phyloP scores from a whole-genome alignment of 2,113 vertebrate genomes.

The Arizona elegans region DNA sequence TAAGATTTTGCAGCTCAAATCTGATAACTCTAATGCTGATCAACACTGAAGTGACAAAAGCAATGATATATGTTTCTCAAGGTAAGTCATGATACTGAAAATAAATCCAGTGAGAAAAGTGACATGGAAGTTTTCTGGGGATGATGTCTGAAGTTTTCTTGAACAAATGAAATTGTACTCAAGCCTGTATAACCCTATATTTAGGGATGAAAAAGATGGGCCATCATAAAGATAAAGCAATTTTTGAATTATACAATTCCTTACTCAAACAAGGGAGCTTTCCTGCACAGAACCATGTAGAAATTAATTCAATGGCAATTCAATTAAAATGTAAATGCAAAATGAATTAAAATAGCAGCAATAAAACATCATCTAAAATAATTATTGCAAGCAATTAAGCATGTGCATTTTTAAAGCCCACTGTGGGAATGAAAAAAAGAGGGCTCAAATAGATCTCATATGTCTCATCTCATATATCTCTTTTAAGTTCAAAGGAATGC shows the following conservation, averaged over 20 bases:
- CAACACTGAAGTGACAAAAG: background rate
- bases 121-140: background rate
- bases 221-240: background rate
- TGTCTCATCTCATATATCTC: background rate
- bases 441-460: background rate
- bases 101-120: background rate
- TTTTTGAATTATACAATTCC: background rate
- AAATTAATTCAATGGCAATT: background rate
- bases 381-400: background rate
- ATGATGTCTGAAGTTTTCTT: background rate
- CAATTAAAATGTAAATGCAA: background rate
- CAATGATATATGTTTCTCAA: background rate
- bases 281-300: background rate
- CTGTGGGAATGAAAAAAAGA: background rate
- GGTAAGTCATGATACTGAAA: background rate
- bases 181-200: background rate
- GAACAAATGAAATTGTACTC: background rate
- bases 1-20: background rate
- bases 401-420: background rate
- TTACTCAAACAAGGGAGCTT: background rate
- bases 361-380: constrained; percentile 4
- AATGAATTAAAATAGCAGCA: background rate
- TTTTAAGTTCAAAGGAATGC: background rate
- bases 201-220: background rate
- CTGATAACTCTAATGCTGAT: background rate